Base-by-base conservation (phyloP, 2,888 invertebrate species). In the Himalopsyche japonica region DNA sequence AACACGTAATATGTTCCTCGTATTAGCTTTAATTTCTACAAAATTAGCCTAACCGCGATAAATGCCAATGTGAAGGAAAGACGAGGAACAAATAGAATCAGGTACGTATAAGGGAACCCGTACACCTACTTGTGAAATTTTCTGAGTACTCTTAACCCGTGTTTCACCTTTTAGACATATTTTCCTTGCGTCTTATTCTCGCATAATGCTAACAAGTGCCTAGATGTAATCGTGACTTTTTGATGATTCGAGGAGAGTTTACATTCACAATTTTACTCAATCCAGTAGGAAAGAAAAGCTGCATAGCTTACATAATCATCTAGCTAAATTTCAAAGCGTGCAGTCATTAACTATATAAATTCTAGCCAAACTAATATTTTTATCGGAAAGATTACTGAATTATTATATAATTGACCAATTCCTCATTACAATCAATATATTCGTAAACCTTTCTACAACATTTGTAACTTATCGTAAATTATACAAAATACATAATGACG, bases 71-170 rank as follows among this genome's bases (percentile, higher is more conserved):
- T 76, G 76, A 80, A 37, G 76, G 30, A 3, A 15, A 43, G 15
- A 15, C 15, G 43, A 70, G 48, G 34, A 7, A 24, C 57, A 57
- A 57, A 57, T 57, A 57, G 24, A 57, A 12, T 20, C 57, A 43
- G 49, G 47, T n/a, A 27, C 80, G 80, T 83, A 48, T 79, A 64
- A 27, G 37, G 79, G 70, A 64, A 79, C 83, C 83, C 79, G 79
- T 79, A 76, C 80, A 30, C 76, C 80, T 48, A 83, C 79, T 80
- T 57, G 77, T 37, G 80, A 83, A 83, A 83, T 83, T 76, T 83
- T 83, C 30, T 48, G 79, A 83, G 20, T 57, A 57, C 20, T 57
- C 57, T 57, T 57, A 57, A 57, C 57, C 57, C 57, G 57, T n/a
- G 20, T 57, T 57, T 57, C 20, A 57, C 57, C 57, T 57, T 57